Evolutionary conservation across 1,140 invertebrate species (phyloP).

Genomic region (Choristoneura fumiferana): DNA sequence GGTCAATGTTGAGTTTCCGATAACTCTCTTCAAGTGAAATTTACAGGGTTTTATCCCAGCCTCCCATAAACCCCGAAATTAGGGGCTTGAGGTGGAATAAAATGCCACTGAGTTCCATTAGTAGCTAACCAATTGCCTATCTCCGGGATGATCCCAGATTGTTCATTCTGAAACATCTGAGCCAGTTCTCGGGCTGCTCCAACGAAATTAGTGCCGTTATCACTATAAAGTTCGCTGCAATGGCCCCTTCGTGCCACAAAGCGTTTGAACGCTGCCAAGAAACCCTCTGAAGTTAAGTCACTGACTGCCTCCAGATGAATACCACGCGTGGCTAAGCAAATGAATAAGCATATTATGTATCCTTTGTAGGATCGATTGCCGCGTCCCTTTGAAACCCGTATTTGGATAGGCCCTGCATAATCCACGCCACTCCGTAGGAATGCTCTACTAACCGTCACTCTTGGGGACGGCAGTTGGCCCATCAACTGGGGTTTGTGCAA

Average conservation of each 20-base stretch:
- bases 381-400: slow-evolving; percentile 17
- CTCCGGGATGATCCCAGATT: background rate
- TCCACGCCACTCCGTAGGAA: slow-evolving; percentile 25
- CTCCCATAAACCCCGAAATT: slow-evolving; percentile 47
- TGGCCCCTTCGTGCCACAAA: slow-evolving; percentile 35
- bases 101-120: slow-evolving; percentile 1
- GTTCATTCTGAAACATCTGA: background rate
- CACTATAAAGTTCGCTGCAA: slow-evolving; percentile 38
- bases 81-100: slow-evolving; percentile 28
- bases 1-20: slow-evolving; percentile 20
- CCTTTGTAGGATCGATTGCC: slow-evolving; percentile 19
- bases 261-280: slow-evolving; percentile 22
- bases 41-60: slow-evolving; percentile 33
- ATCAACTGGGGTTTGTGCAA: slow-evolving; percentile 17
- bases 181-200: slow-evolving; percentile 32
- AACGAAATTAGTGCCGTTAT: slow-evolving; percentile 53
- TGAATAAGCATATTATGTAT: slow-evolving; percentile 24
- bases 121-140: background rate
- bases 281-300: slow-evolving; percentile 21
- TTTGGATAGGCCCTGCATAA: slow-evolving; percentile 21
- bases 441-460: slow-evolving; percentile 18
- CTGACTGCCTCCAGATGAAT: slow-evolving; percentile 25
- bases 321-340: slow-evolving; percentile 26
- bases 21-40: slow-evolving; percentile 27
- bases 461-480: slow-evolving; percentile 20